These are phyloP conservation scores for Brassicogethes aeneus DNA, from an alignment of 2,888 invertebrate genomes.

Conservation along the genomic window DNA sequence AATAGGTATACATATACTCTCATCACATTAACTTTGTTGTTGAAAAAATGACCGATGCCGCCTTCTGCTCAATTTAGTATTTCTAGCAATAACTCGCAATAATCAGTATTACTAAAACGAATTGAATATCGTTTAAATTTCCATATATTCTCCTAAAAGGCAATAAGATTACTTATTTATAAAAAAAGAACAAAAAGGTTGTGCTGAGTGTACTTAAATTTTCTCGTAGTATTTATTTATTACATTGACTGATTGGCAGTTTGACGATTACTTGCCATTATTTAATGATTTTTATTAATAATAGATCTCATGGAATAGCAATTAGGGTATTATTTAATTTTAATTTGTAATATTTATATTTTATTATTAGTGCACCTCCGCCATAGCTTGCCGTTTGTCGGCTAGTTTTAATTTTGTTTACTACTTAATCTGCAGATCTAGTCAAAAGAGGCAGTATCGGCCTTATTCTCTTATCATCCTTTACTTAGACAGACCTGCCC, in stretches of 20 bases:
- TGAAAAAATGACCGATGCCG: conserved; percentile 16
- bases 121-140: conserved; percentile 13
- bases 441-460: conserved; percentile 26
- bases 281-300: not conserved
- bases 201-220: conserved; percentile 28
- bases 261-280: conserved; percentile 1
- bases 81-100: conserved; percentile 49
- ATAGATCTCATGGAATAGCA: conserved; percentile 3
- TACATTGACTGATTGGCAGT: conserved; percentile 8
- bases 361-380: conserved; percentile 25
- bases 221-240: conserved; percentile 12
- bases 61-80: conserved; percentile 39
- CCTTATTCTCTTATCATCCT: conserved; percentile 5
- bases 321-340: conserved; percentile 6
- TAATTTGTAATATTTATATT: conserved; percentile 1
- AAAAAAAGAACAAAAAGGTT: conserved; percentile 20
- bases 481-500: conserved; percentile 30
- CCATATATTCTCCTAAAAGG: conserved; percentile 25
- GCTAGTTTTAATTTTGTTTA: conserved; percentile 11
- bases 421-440: conserved; percentile 31
- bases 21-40: conserved; percentile 1
- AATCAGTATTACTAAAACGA: conserved; percentile 40
- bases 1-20: not conserved
- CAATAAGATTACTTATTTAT: conserved; percentile 21
- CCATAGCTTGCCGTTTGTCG: conserved; percentile 29